Evolutionary conservation across 1,140 invertebrate genomes (phyloP).

Genomic region (Zaprionus davidi): DNA sequence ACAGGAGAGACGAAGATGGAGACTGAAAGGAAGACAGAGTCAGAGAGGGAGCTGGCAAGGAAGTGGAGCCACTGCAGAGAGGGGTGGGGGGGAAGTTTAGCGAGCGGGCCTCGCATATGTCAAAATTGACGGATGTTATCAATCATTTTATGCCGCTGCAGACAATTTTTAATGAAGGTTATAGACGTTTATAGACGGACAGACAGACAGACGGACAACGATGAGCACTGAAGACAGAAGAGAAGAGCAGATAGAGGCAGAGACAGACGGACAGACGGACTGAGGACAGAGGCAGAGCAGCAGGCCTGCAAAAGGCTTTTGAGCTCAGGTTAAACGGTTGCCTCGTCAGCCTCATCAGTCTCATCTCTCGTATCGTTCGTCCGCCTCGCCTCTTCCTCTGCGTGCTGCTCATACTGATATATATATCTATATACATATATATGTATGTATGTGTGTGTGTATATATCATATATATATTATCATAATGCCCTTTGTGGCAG

Average conservation of each 20-base stretch:
- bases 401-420: background rate
- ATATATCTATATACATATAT: background rate
- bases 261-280: constrained; percentile 15
- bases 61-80: constrained; percentile 5
- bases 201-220: constrained; percentile 15
- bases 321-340: constrained; percentile 43
- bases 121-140: constrained; percentile 83
- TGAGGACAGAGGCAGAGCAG: background rate
- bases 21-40: constrained; percentile 1
- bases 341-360: constrained; percentile 13
- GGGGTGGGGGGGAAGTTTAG: constrained; percentile 26
- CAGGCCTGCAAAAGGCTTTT: constrained; percentile 17
- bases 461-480: background rate
- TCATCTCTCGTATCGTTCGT: background rate
- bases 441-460: background rate
- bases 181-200: constrained; percentile 72
- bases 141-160: constrained; percentile 82
- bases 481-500: constrained; percentile 1
- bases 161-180: constrained; percentile 82
- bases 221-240: background rate
- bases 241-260: background rate
- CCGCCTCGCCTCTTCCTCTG: background rate
- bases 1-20: background rate
- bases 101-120: constrained; percentile 72
- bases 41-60: constrained; percentile 16